phyloP scores from a whole-genome alignment of 2,113 vertebrate species.

The Gobio gobio region DNA sequence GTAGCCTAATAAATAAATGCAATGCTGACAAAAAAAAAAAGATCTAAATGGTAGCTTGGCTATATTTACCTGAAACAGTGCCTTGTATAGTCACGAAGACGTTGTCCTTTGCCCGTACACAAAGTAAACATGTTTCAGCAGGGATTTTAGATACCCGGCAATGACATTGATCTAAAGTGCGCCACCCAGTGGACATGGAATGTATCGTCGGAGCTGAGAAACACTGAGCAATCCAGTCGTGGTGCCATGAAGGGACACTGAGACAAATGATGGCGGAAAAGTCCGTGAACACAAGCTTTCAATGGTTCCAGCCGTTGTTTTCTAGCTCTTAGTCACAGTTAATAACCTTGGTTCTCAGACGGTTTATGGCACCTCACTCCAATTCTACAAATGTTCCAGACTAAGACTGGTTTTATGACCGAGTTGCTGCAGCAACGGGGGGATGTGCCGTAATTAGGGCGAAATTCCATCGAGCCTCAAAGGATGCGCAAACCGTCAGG shows the following conservation, averaged over 20 bases:
- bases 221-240: conserved; percentile 62
- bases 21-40: background rate
- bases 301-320: conserved; percentile 75
- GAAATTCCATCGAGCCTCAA: conserved; percentile 88
- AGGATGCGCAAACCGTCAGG: conserved; percentile 80
- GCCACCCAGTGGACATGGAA: conserved; percentile 88
- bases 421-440: conserved; percentile 89
- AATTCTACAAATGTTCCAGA: conserved; percentile 84
- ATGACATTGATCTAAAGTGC: conserved; percentile 99
- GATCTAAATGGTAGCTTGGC: background rate
- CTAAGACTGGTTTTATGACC: conserved; percentile 90
- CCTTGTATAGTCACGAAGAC: conserved; percentile 23
- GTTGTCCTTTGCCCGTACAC: conserved; percentile 43
- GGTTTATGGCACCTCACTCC: conserved; percentile 86
- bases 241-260: conserved; percentile 54
- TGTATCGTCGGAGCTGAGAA: conserved; percentile 3
- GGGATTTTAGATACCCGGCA: conserved; percentile 80
- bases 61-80: conserved; percentile 41
- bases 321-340: conserved; percentile 83
- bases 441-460: conserved; percentile 92
- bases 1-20: background rate
- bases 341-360: conserved; percentile 85
- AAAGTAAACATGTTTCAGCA: conserved; percentile 54
- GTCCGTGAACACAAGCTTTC: conserved; percentile 72
- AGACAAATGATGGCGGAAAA: conserved; percentile 73